These are phyloP conservation scores for Cyclopterus lumpus DNA, from an alignment of 2,797 vertebrate species.

Conservation along the genomic window DNA sequence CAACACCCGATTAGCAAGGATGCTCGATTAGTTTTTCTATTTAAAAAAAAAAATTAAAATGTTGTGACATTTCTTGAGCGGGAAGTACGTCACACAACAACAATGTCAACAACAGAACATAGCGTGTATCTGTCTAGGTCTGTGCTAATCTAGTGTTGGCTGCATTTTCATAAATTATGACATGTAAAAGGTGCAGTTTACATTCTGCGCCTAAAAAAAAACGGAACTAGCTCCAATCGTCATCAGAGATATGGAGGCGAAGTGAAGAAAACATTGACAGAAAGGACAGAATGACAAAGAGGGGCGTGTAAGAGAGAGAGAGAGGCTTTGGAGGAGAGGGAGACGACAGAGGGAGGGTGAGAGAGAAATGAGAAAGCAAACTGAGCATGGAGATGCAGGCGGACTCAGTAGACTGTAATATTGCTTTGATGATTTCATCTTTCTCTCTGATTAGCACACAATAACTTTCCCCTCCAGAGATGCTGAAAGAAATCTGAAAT, in stretches of 20 bases:
- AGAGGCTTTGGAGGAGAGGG: conserved; percentile 9
- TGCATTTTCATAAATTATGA: conserved; percentile 3
- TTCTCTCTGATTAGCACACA: conserved; percentile 66
- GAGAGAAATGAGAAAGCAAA: conserved; percentile 42
- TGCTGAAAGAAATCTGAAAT: conserved; percentile 51
- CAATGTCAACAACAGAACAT: neutral
- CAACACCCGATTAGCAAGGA: conserved; percentile 9
- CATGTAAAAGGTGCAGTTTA: neutral
- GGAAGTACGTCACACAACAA: conserved; percentile 6
- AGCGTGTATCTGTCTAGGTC: neutral
- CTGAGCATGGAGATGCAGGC: conserved; percentile 41
- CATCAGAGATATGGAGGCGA: neutral
- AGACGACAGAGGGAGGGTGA: conserved; percentile 6
- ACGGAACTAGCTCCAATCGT: neutral
- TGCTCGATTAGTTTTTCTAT: no score
- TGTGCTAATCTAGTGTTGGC: neutral
- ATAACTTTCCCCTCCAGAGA: conserved; percentile 57
- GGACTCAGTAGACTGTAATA: conserved; percentile 52
- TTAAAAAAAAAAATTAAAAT: no score
- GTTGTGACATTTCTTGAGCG: neutral
- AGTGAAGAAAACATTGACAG: neutral
- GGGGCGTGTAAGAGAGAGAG: neutral
- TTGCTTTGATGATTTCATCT: conserved; percentile 67
- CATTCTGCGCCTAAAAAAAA: neutral
- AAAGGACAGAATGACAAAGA: neutral